phyloP scores from a whole-genome alignment of 2,888 invertebrate species.

The Tanaodytes sp. region DNA sequence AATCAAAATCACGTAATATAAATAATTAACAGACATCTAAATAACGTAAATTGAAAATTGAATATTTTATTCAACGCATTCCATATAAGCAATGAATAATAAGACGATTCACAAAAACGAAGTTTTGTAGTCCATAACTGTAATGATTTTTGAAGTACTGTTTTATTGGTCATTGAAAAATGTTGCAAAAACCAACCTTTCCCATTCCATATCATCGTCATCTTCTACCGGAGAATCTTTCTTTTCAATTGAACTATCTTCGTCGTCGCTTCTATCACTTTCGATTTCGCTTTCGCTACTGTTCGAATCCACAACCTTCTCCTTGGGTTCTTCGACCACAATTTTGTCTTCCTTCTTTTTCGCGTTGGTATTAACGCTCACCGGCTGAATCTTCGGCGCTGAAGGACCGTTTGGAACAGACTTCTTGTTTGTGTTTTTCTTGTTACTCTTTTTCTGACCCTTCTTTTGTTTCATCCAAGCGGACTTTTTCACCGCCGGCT shows the following conservation, averaged over 20 bases:
- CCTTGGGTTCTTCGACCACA: conserved; percentile 62
- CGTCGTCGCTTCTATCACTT: conserved; percentile 75
- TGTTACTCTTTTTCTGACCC: conserved; percentile 78
- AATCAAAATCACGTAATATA: too few relatives aligned
- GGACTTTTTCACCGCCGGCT: conserved; percentile 79
- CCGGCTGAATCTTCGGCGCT: conserved; percentile 36
- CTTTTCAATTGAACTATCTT: conserved; percentile 74
- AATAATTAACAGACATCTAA: too few relatives aligned
- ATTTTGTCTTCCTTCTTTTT: conserved; percentile 65
- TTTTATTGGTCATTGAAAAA: too few relatives aligned
- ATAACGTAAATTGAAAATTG: background rate
- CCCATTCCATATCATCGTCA: conserved; percentile 92
- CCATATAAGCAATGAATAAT: too few relatives aligned
- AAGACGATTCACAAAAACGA: too few relatives aligned
- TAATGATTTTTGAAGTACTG: too few relatives aligned
- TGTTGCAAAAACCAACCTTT: too few relatives aligned
- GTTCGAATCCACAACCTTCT: conserved; percentile 61
- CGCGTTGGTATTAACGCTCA: conserved; percentile 59
- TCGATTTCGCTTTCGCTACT: conserved; percentile 74
- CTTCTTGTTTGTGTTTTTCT: conserved; percentile 72
- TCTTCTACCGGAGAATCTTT: conserved; percentile 77
- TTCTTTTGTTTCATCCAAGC: conserved; percentile 88
- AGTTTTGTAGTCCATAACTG: too few relatives aligned
- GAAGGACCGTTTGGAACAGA: conserved; percentile 49
- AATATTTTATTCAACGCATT: too few relatives aligned